phyloP scores from a whole-genome alignment of 2,797 vertebrate species.

The Esox masquinongy region DNA sequence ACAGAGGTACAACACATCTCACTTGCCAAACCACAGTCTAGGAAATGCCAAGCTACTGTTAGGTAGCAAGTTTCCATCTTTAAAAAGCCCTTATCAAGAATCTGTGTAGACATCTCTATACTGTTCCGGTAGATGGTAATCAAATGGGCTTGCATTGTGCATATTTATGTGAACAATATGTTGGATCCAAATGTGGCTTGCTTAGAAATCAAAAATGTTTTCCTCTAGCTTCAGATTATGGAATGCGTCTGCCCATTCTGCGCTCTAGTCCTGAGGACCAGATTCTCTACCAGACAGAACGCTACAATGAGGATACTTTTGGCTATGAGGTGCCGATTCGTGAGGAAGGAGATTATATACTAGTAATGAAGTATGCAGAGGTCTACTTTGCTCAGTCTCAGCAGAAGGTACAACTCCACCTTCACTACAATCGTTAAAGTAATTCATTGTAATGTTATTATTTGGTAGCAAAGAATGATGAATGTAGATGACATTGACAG shows the following conservation, averaged over 20 bases:
- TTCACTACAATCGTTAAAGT: background rate
- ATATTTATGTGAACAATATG: background rate
- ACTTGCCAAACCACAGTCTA: background rate
- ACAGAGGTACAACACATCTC: background rate
- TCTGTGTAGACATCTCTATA: background rate
- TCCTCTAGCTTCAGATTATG: conserved; percentile 91
- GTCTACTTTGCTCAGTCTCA: conserved; percentile 99
- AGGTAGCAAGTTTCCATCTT: background rate
- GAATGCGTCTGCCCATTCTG: conserved; percentile 93
- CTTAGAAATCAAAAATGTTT: background rate
- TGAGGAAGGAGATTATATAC: conserved; percentile 95
- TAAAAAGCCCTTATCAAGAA: background rate
- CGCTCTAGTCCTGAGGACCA: conserved; percentile 94
- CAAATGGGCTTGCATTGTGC: background rate
- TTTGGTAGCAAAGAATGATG: background rate
- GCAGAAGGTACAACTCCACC: conserved; percentile 84
- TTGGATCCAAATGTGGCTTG: background rate
- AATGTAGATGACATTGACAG: background rate
- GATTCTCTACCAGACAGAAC: conserved; percentile 95
- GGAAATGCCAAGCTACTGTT: background rate
- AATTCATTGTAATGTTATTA: background rate
- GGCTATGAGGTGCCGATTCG: conserved; percentile 94
- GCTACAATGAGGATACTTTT: conserved; percentile 97
- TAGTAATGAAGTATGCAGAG: conserved; percentile 97
- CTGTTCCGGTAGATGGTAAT: background rate